Base-by-base conservation (phyloP, 2,888 invertebrate species). In the Cynaeus angustus region DNA sequence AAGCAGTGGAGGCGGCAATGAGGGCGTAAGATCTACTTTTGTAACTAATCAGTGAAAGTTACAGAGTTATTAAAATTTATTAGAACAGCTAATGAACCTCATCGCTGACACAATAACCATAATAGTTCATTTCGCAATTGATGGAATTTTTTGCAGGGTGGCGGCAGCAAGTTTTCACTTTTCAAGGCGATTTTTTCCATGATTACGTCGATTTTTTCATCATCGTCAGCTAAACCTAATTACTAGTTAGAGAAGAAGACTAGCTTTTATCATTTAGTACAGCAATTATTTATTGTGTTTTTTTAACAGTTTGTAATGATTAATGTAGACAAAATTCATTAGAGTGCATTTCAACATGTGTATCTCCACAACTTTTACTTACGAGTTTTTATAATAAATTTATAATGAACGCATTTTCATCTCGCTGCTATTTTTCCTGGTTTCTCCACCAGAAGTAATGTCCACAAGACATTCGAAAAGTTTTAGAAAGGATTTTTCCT, bases 141-240 rank as follows among this genome's bases (percentile, higher is more conserved):
- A 52, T 21, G 28, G 37, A n/a, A n/a, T n/a, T 37, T 59, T 61
- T 72, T 66, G 12, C 66, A 73, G 72, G 72, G 72, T 16, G 73
- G 72, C 30, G 73, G 74, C 14, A 76, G 77, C 5, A 78, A 76
- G 52, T 78, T 74, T 70, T 72, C 72, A 9, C 68, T 85, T 41
- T 80, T 85, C 72, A 84, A 82, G 72, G 76, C 81, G 9, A 68
- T 83, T 46, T 81, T 85, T 76, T 82, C 82, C 0, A 72, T 80
- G 21, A 78, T 84, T 58, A 82, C 83, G 3, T 83, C 83, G 21
- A 68, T 83, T 30, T 76, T 84, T 64, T 72, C 79, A 4, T 74
- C 82, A 28, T 82, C 84, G 12, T 83, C 82, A 1, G 70, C 30
- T 1, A 33, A 13, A 5, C 41, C 46, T 5, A 38, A 66, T 37